Base-by-base conservation (phyloP, 2,888 invertebrate species). In the Frankliniella intonsa region DNA sequence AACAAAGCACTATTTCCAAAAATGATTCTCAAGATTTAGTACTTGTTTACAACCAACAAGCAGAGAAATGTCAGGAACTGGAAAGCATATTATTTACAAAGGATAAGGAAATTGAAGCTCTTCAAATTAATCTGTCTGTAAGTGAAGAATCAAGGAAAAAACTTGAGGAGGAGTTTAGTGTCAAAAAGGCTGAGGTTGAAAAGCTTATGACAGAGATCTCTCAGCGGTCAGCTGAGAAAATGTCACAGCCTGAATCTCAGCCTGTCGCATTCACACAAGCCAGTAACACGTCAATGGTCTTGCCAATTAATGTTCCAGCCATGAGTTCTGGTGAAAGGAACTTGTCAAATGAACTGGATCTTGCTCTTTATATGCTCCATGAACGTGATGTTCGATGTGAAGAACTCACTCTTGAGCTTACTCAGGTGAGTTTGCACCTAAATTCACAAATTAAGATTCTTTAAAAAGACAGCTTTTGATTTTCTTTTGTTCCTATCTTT, bases 331-430 rank as follows among this genome's bases (percentile, higher is more conserved):
- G 84, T n/a, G 84, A 84, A 17, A 81, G 85, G 27, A 85, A 83
- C 50, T 81, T 88, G 11, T 86, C 87, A 65, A 85, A 86, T 0
- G 94, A 95, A 87, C 88, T 95, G 82, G 95, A 96, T 86, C 89
- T 95, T 81, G 95, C 95, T 0, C 87, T 95, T 79, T 95, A 95
- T 86, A 94, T 95, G 93, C 88, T 96, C 81, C 96, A 97, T 87
- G 95, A 95, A 86, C 90, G 95, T 84, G 96, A 96, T 85, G 94
- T 96, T 83, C 91, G 95, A 0, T 95, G 95, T 87, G 96, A 96
- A 86, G 96, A 96, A 87, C 89, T 97, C 83, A 95, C 95, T 0
- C 90, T 94, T 86, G 96, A 97, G 87, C 89, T 97, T 81, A 94
- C 94, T 84, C 93, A 90, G 86, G 89, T 88, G 84, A 84, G 83